Conservation (phyloP, 2,113 vertebrate genomes). For the Microtus montanus region DNA sequence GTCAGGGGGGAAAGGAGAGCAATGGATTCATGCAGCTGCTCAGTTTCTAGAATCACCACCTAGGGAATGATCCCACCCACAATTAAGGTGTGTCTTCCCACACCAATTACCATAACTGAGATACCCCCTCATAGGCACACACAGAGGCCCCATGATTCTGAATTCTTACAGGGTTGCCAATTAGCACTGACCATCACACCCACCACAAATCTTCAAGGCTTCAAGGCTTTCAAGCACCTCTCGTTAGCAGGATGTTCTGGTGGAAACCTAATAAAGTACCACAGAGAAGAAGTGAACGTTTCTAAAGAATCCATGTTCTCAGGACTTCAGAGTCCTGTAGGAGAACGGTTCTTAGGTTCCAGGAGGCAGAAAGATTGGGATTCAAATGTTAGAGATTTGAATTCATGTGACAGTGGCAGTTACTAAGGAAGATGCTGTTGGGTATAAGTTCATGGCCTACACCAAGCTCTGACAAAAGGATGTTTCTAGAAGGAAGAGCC, state of each 20-base stretch:
- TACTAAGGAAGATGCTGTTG: neutral
- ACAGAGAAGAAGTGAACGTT: conserved; percentile 10
- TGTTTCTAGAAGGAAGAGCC: neutral
- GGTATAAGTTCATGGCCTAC: neutral
- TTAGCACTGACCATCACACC: neutral
- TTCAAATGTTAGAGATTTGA: conserved; percentile 1
- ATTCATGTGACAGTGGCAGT: neutral
- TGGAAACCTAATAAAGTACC: neutral
- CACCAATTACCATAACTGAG: neutral
- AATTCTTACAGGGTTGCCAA: neutral
- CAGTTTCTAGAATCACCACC: neutral
- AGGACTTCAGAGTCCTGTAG: neutral
- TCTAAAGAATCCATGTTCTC: neutral
- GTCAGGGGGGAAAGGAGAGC: too few relatives aligned
- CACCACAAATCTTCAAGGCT: neutral
- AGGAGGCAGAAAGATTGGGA: neutral
- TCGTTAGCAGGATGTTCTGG: neutral
- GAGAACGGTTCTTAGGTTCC: neutral
- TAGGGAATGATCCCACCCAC: neutral
- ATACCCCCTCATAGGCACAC: too few relatives aligned
- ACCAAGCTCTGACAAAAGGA: neutral
- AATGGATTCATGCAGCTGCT: too few relatives aligned
- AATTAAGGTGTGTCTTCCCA: neutral
- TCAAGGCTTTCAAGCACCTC: neutral
- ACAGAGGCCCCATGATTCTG: neutral